Evolutionary conservation across 1,140 invertebrate species (phyloP).

Genomic region (Leguminivora glycinivorella): DNA sequence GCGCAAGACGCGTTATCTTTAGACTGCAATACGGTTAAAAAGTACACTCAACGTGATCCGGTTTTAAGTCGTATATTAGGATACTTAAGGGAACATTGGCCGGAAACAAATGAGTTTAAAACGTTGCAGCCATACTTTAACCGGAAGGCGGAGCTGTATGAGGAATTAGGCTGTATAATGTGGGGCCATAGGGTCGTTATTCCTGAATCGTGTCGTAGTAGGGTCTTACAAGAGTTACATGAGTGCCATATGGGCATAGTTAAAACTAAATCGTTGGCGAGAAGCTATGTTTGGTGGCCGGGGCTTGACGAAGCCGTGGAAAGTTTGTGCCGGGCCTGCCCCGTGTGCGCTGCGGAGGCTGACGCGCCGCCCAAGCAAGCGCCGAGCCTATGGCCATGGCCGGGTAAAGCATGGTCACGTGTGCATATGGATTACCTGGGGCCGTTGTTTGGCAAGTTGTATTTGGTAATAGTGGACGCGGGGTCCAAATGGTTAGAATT

Average conservation of each 20-base stretch:
- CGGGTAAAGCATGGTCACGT: not conserved
- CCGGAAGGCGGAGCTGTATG: not conserved
- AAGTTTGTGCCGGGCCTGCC: too few species aligned
- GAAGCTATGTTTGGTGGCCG: too few species aligned
- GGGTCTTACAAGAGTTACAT: too few species aligned
- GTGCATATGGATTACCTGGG: not conserved
- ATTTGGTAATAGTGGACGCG: not conserved
- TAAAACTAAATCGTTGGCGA: too few species aligned
- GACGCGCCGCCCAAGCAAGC: too few species aligned
- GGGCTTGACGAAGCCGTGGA: too few species aligned
- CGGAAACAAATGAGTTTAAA: not conserved
- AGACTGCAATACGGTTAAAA: not conserved
- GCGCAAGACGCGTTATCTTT: not conserved
- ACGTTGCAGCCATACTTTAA: constrained; percentile 1
- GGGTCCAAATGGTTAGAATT: not conserved
- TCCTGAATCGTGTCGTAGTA: not conserved
- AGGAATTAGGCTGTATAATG: not conserved
- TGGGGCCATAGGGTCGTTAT: constrained; percentile 9
- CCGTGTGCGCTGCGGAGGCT: too few species aligned
- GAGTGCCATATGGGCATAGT: too few species aligned
- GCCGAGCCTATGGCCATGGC: not conserved
- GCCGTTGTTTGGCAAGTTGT: not conserved
- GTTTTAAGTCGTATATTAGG: not conserved
- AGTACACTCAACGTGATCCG: not conserved
- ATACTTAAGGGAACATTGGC: not conserved